Evolutionary conservation across 2,113 vertebrate genomes (phyloP).

Genomic region (Lepus europaeus): DNA sequence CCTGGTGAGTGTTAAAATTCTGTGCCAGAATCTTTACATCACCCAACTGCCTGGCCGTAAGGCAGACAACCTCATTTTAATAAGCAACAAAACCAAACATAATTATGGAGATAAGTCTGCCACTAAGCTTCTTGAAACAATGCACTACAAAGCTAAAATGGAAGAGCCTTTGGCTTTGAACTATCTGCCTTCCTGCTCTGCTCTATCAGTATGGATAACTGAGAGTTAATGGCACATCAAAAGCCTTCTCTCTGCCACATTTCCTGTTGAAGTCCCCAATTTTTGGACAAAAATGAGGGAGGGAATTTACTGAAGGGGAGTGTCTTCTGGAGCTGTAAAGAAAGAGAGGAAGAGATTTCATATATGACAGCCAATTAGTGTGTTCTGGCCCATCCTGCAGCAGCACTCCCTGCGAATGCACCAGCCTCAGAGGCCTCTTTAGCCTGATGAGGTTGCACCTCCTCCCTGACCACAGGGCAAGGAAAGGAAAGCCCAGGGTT

Average conservation of each 20-base stretch:
- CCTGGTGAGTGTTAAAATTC: conserved; percentile 55
- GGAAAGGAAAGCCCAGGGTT: conserved; percentile 43
- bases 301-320: conserved; percentile 56
- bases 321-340: conserved; percentile 29
- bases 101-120: conserved; percentile 59
- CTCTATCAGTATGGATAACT: conserved; percentile 21
- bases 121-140: conserved; percentile 11
- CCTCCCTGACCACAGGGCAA: not conserved
- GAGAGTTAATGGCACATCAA: conserved; percentile 47
- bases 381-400: not conserved
- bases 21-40: conserved; percentile 57
- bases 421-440: not conserved
- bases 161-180: conserved; percentile 61
- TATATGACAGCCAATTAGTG: conserved; percentile 35
- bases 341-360: conserved; percentile 46
- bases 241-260: conserved; percentile 48
- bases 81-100: conserved; percentile 70
- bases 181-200: not conserved
- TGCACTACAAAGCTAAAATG: conserved; percentile 37
- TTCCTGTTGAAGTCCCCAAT: conserved; percentile 63
- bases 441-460: conserved; percentile 42
- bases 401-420: not conserved
- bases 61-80: conserved; percentile 69
- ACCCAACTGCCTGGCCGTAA: conserved; percentile 4
- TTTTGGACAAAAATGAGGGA: conserved; percentile 49